Percentiles rank a stretch among this genome's conserved stretches.
Conservation (phyloP, 2,113 vertebrate genomes). For the Odocoileus hemionus region DNA sequence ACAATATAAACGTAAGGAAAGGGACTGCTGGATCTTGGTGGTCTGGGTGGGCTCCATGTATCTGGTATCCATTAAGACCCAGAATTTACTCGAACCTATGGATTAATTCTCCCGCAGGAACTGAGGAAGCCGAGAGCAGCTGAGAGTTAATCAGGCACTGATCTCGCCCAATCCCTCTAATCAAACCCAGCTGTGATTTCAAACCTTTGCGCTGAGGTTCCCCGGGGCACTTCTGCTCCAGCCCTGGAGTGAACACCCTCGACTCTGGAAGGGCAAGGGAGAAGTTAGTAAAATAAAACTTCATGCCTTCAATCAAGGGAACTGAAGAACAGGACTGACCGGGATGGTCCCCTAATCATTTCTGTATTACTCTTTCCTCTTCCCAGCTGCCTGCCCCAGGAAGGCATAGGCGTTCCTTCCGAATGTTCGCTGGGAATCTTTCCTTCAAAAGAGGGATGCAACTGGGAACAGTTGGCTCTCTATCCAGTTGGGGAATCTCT, state of each 20-base stretch:
- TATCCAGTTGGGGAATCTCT: neutral
- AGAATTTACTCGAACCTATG: conserved; percentile 79
- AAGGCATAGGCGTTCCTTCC: conserved; percentile 5
- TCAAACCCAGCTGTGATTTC: conserved; percentile 84
- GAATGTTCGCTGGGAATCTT: neutral
- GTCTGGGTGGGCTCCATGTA: conserved; percentile 79
- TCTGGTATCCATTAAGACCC: conserved; percentile 84
- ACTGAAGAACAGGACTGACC: conserved; percentile 68
- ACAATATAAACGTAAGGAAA: conserved; percentile 42
- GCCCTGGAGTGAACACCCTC: conserved; percentile 72
- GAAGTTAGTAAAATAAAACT: conserved; percentile 87
- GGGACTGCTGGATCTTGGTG: conserved; percentile 45
- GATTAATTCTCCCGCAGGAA: conserved; percentile 86
- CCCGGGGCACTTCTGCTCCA: conserved; percentile 68
- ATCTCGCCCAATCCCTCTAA: conserved; percentile 84
- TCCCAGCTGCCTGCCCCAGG: conserved; percentile 74
- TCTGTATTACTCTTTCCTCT: conserved; percentile 78
- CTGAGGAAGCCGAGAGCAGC: conserved; percentile 83
- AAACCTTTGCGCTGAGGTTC: conserved; percentile 76
- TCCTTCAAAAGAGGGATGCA: neutral
- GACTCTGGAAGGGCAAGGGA: conserved; percentile 79
- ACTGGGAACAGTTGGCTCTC: neutral
- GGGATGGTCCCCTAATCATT: conserved; percentile 69
- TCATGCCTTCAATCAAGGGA: conserved; percentile 80
- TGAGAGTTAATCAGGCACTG: conserved; percentile 84